phyloP scores from a whole-genome alignment of 2,113 vertebrate genomes.

The Nanger granti region DNA sequence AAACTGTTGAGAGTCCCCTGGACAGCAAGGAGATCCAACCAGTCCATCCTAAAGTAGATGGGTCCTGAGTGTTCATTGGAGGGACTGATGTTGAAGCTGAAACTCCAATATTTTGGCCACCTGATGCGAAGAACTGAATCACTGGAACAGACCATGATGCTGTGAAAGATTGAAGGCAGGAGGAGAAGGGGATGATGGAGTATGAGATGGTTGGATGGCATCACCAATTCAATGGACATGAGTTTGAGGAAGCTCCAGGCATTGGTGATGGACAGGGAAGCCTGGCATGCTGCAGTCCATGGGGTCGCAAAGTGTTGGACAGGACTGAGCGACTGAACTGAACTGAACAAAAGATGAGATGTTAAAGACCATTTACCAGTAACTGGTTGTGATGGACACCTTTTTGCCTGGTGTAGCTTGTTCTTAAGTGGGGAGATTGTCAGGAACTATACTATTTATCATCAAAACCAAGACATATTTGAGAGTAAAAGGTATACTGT shows the following conservation, averaged over 20 bases:
- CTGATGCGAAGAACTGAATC: background rate
- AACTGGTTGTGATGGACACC: background rate
- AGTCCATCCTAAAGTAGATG: background rate
- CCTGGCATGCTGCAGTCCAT: background rate
- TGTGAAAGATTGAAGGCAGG: background rate
- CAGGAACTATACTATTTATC: background rate
- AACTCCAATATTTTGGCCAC: background rate
- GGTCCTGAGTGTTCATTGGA: background rate
- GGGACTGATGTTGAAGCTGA: background rate
- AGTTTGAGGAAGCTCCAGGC: background rate
- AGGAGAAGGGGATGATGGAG: background rate
- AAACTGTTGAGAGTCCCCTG: background rate
- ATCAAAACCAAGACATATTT: background rate
- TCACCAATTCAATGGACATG: background rate
- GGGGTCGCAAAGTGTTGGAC: accelerated
- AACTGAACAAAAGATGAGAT: background rate
- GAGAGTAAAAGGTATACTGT: background rate
- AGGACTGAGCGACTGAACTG: background rate
- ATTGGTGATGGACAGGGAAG: background rate
- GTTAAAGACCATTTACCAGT: background rate
- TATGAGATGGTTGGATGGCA: background rate
- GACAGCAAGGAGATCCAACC: background rate
- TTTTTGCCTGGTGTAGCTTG: background rate
- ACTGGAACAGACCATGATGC: background rate
- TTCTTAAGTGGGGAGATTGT: background rate